Evolutionary conservation across 2,797 vertebrate genomes (phyloP).

Genomic region (Pantherophis vulpinus): DNA sequence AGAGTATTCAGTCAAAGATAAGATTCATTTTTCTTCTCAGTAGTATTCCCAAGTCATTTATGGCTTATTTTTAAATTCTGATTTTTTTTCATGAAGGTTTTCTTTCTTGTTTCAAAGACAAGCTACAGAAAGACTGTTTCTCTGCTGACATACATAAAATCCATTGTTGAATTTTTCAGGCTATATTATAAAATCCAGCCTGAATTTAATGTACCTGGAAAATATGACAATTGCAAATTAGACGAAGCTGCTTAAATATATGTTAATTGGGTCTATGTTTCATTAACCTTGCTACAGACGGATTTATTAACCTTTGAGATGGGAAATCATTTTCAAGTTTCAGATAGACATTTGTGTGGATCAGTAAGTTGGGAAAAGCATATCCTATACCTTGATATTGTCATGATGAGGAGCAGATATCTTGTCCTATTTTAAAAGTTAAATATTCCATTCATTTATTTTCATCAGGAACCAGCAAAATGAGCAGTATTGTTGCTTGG

Average conservation of each 20-base stretch:
- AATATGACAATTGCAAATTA: neutral
- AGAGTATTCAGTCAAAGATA: conserved; percentile 1
- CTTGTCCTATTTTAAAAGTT: neutral
- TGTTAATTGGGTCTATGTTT: neutral
- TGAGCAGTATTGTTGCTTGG: neutral
- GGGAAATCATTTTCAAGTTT: neutral
- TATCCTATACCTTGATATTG: neutral
- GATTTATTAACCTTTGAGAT: neutral
- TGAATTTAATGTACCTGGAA: neutral
- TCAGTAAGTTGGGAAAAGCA: neutral
- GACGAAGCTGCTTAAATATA: neutral
- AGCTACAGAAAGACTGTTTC: neutral
- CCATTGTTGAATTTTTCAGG: neutral
- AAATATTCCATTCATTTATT: neutral
- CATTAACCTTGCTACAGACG: neutral
- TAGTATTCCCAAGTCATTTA: conserved; percentile 4
- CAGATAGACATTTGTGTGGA: neutral
- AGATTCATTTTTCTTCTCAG: conserved; percentile 7
- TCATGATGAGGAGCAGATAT: neutral
- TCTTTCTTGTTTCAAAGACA: conserved; percentile 3
- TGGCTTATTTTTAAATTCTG: conserved; percentile 18
- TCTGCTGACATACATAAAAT: neutral
- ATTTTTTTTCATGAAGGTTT: neutral
- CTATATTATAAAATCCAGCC: neutral
- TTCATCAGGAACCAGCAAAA: neutral